These are phyloP conservation scores for Columba livia DNA, from an alignment of 2,113 vertebrate species.

Conservation along the genomic window DNA sequence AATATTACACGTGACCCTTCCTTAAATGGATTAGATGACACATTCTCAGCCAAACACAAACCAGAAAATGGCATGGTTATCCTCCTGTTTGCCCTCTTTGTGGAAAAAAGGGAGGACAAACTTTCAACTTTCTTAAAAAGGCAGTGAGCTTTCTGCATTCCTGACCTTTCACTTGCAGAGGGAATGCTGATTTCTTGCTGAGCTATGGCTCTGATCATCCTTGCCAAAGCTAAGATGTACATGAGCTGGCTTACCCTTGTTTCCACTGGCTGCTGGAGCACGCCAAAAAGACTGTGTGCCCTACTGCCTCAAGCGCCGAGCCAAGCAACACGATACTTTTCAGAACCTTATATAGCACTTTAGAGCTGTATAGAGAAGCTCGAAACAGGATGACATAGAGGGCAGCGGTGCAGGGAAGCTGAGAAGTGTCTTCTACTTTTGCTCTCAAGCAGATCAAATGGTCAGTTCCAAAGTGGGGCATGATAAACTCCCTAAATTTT, in stretches of 20 bases:
- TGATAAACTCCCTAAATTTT: background rate
- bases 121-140: conserved; percentile 42
- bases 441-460: conserved; percentile 16
- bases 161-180: conserved; percentile 60
- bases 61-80: background rate
- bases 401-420: background rate
- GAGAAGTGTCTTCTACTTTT: conserved; percentile 20
- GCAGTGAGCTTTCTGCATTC: conserved; percentile 46
- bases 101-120: background rate
- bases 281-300: conserved; percentile 10
- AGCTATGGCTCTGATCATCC: conserved; percentile 41
- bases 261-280: conserved; percentile 49
- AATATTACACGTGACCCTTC: background rate
- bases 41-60: background rate
- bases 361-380: background rate
- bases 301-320: conserved; percentile 28
- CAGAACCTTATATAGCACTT: conserved; percentile 54
- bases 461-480: background rate
- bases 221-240: conserved; percentile 53
- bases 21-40: background rate
- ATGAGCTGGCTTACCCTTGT: conserved; percentile 42
- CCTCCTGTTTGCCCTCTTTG: background rate
- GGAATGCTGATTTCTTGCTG: conserved; percentile 56
- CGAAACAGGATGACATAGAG: background rate
- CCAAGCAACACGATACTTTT: conserved; percentile 18